These are phyloP conservation scores for Nyctibius bracteatus DNA, from an alignment of 2,113 vertebrate genomes.

Conservation along the genomic window DNA sequence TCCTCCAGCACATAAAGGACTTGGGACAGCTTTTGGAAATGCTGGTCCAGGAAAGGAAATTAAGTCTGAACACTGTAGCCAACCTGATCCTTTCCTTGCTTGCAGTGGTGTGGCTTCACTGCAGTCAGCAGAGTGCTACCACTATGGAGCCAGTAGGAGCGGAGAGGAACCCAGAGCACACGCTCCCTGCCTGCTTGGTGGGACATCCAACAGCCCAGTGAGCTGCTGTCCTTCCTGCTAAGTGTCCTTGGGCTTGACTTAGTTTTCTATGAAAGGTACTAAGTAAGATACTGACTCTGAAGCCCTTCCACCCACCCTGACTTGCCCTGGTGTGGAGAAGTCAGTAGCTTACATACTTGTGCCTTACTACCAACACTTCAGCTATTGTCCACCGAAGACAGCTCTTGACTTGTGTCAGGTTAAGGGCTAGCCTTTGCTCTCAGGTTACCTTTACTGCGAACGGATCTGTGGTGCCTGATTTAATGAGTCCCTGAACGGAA, in stretches of 20 bases:
- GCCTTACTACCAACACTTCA: neutral
- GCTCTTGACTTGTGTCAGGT: neutral
- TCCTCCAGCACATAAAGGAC: neutral
- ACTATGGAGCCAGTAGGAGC: neutral
- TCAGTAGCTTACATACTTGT: accelerated
- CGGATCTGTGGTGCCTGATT: neutral
- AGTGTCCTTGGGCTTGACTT: neutral
- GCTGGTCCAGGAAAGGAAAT: neutral
- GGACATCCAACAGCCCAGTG: no score
- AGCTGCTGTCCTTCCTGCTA: neutral
- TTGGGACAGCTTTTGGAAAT: neutral
- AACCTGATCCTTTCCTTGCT: neutral
- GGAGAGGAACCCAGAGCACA: neutral
- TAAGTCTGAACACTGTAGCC: neutral
- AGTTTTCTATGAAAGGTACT: neutral
- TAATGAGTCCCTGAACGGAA: neutral
- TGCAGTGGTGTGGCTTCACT: neutral
- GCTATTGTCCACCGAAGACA: neutral
- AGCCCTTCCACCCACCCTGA: neutral
- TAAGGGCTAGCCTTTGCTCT: neutral
- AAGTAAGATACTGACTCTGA: neutral
- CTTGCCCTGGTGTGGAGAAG: neutral
- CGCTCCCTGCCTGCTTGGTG: neutral
- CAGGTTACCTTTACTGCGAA: neutral
- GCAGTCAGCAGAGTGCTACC: neutral